phyloP scores from a whole-genome alignment of 2,797 vertebrate genomes.

The Neomorphus geoffroyi region DNA sequence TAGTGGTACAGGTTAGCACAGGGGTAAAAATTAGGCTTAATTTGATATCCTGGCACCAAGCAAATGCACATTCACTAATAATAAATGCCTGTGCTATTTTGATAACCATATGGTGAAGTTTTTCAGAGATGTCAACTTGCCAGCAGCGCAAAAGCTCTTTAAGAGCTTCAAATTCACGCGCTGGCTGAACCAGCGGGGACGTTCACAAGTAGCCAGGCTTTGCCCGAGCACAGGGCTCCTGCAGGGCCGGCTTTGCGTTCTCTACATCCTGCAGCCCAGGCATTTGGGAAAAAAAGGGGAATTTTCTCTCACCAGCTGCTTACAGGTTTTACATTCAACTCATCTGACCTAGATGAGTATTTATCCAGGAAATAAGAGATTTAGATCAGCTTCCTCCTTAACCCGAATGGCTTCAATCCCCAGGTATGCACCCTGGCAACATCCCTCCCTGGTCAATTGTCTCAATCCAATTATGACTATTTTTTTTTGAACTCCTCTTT shows the following conservation, averaged over 20 bases:
- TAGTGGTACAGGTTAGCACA: background rate
- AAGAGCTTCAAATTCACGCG: background rate
- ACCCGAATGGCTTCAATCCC: constrained; percentile 20
- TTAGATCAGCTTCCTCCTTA: constrained; percentile 33
- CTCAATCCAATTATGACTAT: background rate
- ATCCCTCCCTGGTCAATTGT: background rate
- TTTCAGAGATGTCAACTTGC: background rate
- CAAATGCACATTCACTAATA: background rate
- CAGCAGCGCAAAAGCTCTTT: background rate
- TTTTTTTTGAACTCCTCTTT: background rate
- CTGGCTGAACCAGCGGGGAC: background rate
- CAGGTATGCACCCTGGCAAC: constrained; percentile 2
- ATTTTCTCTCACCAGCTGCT: background rate
- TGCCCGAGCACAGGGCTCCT: background rate
- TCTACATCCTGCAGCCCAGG: background rate
- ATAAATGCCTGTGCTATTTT: background rate
- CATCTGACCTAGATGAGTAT: constrained; percentile 23
- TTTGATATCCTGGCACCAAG: background rate
- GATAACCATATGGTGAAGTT: background rate
- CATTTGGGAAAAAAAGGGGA: background rate
- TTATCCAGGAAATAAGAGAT: constrained; percentile 49
- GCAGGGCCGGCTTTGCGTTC: background rate
- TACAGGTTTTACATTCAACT: background rate
- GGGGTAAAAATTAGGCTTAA: background rate
- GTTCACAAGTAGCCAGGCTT: background rate